These are phyloP conservation scores for Amiota mariae DNA, from an alignment of 2,888 invertebrate species.

Conservation along the genomic window DNA sequence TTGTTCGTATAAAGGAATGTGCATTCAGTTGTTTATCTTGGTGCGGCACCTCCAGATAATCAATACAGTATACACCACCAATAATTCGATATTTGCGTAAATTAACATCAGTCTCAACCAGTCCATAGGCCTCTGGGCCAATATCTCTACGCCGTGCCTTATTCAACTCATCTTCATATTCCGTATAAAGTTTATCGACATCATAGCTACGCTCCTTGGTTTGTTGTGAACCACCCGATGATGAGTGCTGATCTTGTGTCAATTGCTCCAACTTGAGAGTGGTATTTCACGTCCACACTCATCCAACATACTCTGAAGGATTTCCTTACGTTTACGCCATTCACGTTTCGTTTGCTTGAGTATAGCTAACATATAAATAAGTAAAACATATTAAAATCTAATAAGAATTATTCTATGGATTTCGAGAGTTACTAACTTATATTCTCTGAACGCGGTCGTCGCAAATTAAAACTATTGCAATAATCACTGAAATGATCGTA, in stretches of 20 bases:
- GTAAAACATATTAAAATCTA: background rate
- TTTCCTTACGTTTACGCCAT: slow-evolving; percentile 73
- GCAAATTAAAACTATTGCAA: slow-evolving; percentile 68
- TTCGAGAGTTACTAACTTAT: slow-evolving; percentile 53
- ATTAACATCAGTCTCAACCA: slow-evolving; percentile 79
- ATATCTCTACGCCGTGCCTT: slow-evolving; percentile 66
- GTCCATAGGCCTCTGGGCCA: slow-evolving; percentile 68
- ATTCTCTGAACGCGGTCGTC: slow-evolving; percentile 55
- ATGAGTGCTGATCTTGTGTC: slow-evolving; percentile 57
- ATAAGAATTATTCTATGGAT: background rate
- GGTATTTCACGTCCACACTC: slow-evolving; percentile 68
- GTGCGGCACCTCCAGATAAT: slow-evolving; percentile 84
- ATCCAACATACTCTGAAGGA: slow-evolving; percentile 70
- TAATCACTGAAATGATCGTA: slow-evolving; percentile 77
- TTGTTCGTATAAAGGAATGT: slow-evolving; percentile 70
- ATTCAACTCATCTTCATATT: slow-evolving; percentile 72
- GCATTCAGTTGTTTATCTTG: slow-evolving; percentile 75
- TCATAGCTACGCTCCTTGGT: slow-evolving; percentile 64
- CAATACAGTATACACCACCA: slow-evolving; percentile 84
- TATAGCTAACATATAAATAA: slow-evolving; percentile 55
- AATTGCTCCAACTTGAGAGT: slow-evolving; percentile 56
- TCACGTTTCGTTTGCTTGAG: slow-evolving; percentile 71
- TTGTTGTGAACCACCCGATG: slow-evolving; percentile 57
- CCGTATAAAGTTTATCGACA: slow-evolving; percentile 72
- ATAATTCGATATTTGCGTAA: slow-evolving; percentile 83